A percentile compares a stretch with the other conserved stretches of the same genome.
Conservation (phyloP, 2,888 invertebrate species). For the Chaitophorus viminalis region DNA sequence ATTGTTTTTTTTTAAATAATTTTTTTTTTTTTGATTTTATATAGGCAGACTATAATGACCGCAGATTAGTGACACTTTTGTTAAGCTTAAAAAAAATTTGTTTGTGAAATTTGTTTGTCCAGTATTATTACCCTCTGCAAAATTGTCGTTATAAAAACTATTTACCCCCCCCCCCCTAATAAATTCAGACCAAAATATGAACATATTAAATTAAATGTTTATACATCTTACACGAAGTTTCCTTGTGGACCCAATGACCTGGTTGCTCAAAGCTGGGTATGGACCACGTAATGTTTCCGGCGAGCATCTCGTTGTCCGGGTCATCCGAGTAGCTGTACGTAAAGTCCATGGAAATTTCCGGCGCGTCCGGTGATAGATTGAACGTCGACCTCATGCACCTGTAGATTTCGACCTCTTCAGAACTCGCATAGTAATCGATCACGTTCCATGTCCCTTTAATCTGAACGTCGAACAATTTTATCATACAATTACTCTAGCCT, state of each 20-base stretch:
- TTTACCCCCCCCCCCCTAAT: too few species aligned
- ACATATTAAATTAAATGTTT: too few species aligned
- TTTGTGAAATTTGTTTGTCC: too few species aligned
- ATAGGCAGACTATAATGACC: too few species aligned
- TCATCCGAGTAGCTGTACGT: slow-evolving; percentile 88
- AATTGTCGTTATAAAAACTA: too few species aligned
- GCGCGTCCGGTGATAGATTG: slow-evolving; percentile 68
- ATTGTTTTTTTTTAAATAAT: too few species aligned
- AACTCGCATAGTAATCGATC: slow-evolving; percentile 88
- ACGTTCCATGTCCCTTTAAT: slow-evolving; percentile 87
- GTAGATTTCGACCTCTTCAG: slow-evolving; percentile 85
- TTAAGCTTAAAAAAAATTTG: too few species aligned
- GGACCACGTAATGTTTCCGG: slow-evolving; percentile 88
- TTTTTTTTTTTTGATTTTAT: too few species aligned
- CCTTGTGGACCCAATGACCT: slow-evolving; percentile 88
- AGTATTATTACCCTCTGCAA: too few species aligned
- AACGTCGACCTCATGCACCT: slow-evolving; percentile 86
- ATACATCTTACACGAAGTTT: slow-evolving; percentile 78
- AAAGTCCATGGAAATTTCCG: slow-evolving; percentile 77
- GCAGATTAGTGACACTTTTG: too few species aligned
- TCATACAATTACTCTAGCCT: too few species aligned
- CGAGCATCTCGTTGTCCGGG: slow-evolving; percentile 80
- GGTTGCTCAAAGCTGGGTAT: slow-evolving; percentile 79
- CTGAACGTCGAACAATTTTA: slow-evolving; percentile 68
- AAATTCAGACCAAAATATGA: too few species aligned